A percentile compares a stretch with the other conserved stretches of the same genome.
Conservation (phyloP, 2,113 vertebrate genomes). For the Neomonachus schauinslandi region DNA sequence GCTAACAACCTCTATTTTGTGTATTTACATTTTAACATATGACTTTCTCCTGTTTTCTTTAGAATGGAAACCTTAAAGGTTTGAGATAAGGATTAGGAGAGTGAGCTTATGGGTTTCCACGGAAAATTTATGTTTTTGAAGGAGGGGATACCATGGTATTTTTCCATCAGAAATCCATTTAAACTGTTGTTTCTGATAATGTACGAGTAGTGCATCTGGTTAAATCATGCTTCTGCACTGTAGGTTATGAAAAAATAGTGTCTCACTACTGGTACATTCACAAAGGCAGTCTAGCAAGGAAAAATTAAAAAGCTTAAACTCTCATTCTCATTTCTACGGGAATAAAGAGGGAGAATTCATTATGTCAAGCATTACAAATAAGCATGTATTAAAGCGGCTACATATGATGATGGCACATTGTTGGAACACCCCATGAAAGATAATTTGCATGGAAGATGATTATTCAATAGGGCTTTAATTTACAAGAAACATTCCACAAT, state of each 20-base stretch:
- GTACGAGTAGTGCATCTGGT: conserved; percentile 42
- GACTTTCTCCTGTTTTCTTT: background rate
- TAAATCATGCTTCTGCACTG: conserved; percentile 74
- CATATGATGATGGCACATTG: conserved; percentile 64
- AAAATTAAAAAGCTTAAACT: conserved; percentile 74
- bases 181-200: conserved; percentile 40
- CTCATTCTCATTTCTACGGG: conserved; percentile 75
- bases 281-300: conserved; percentile 63
- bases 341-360: conserved; percentile 67
- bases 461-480: conserved; percentile 81
- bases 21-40: conserved; percentile 3
- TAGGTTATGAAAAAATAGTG: conserved; percentile 55
- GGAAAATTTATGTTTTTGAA: conserved; percentile 14
- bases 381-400: conserved; percentile 72
- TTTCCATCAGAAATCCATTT: conserved; percentile 44
- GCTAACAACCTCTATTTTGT: background rate
- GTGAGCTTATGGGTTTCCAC: conserved; percentile 34
- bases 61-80: conserved; percentile 29
- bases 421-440: conserved; percentile 76
- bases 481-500: conserved; percentile 77
- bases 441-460: conserved; percentile 80
- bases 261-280: conserved; percentile 62
- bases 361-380: conserved; percentile 67
- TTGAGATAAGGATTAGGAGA: conserved; percentile 46
- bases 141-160: background rate